Evolutionary conservation across 2,113 vertebrate genomes (phyloP).

Genomic region (Paedocypris sp.): DNA sequence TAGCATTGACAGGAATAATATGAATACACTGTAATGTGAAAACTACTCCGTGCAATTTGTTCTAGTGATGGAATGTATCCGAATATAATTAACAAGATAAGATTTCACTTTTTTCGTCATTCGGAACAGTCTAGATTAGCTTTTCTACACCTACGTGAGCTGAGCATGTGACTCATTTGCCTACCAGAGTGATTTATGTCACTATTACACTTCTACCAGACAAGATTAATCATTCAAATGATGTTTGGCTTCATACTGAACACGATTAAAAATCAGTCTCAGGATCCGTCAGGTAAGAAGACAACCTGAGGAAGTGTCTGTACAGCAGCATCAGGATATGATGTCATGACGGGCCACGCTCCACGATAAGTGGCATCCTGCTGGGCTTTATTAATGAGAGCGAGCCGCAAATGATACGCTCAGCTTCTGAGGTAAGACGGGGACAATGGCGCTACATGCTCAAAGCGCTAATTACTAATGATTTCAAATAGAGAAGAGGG

Average conservation of each 20-base stretch:
- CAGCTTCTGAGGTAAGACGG: slow-evolving; percentile 19
- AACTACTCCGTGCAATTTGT: too few relatives aligned
- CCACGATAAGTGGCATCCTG: not conserved
- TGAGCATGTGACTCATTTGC: slow-evolving; percentile 17
- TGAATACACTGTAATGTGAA: too few relatives aligned
- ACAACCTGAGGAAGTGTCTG: not conserved
- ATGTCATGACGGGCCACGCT: not conserved
- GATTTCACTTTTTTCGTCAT: too few relatives aligned
- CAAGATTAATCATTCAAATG: not conserved
- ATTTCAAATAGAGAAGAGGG: slow-evolving; percentile 29
- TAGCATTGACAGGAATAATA: too few relatives aligned
- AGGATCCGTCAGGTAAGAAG: not conserved
- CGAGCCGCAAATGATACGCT: slow-evolving; percentile 9
- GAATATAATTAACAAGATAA: too few relatives aligned
- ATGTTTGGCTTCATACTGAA: not conserved
- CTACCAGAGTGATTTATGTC: slow-evolving; percentile 11
- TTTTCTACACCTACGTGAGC: not conserved
- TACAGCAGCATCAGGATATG: not conserved
- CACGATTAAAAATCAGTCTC: not conserved
- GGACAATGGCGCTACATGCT: slow-evolving; percentile 26
- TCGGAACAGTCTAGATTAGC: too few relatives aligned
- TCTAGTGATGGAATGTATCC: too few relatives aligned
- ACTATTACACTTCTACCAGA: slow-evolving; percentile 15
- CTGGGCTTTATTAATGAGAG: slow-evolving; percentile 17
- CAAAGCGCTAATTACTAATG: slow-evolving; percentile 45